Conservation (phyloP, 2,888 invertebrate species). For the Melanostoma mellinum region DNA sequence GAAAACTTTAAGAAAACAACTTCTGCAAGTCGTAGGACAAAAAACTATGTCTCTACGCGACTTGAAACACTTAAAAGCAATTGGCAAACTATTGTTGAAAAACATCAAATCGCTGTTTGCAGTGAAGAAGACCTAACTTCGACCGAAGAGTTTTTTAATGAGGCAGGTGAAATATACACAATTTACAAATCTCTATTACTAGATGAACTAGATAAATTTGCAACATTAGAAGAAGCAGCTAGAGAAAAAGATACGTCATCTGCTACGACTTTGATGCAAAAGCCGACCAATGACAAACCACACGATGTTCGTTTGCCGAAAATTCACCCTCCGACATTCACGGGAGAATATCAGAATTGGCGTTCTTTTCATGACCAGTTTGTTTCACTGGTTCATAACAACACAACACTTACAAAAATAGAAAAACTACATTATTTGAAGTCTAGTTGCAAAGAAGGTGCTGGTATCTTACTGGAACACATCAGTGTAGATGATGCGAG, state of each 20-base stretch:
- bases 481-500: not conserved
- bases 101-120: constrained; percentile 9
- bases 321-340: not conserved
- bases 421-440: constrained; percentile 3
- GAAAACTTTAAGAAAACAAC: constrained; percentile 1
- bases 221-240: not conserved
- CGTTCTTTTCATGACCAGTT: not conserved
- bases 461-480: not conserved
- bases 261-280: not conserved
- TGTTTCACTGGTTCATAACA: constrained; percentile 8
- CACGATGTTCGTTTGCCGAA: constrained; percentile 5
- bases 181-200: constrained; percentile 3
- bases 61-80: not conserved
- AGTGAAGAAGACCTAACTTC: not conserved
- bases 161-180: not conserved
- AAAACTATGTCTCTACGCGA: not conserved
- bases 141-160: not conserved
- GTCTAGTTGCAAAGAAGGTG: not conserved
- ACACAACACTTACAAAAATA: not conserved
- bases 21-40: constrained; percentile 1
- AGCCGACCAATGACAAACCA: not conserved
- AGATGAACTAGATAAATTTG: constrained; percentile 12
- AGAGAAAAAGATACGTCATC: not conserved
- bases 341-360: not conserved
- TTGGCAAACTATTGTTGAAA: not conserved